These are phyloP conservation scores for Vanessa cardui DNA, from an alignment of 2,888 invertebrate species.

Conservation along the genomic window DNA sequence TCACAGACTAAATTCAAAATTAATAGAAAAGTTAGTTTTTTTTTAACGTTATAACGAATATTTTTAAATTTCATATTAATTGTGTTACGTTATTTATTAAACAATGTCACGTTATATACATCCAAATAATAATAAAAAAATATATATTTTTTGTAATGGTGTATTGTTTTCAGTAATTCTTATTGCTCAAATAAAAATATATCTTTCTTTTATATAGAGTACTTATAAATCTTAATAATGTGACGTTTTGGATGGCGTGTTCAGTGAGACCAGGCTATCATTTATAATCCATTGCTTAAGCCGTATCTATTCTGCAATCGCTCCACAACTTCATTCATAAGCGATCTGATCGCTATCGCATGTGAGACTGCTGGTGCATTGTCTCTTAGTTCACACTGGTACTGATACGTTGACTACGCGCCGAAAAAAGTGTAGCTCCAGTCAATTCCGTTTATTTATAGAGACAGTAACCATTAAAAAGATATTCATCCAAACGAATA, in stretches of 20 bases:
- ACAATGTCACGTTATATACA: too few relatives aligned
- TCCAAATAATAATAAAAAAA: too few relatives aligned
- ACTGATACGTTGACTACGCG: constrained; percentile 49
- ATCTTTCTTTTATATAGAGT: not conserved
- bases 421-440: constrained; percentile 41
- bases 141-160: not conserved
- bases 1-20: too few relatives aligned
- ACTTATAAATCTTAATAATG: constrained; percentile 10
- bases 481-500: not conserved
- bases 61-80: too few relatives aligned
- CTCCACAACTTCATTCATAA: constrained; percentile 56
- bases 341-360: constrained; percentile 56
- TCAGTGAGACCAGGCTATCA: constrained; percentile 40
- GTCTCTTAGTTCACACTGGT: constrained; percentile 53
- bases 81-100: too few relatives aligned
- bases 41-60: too few relatives aligned
- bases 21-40: too few relatives aligned
- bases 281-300: constrained; percentile 59
- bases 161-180: not conserved
- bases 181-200: not conserved
- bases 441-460: not conserved
- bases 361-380: constrained; percentile 54
- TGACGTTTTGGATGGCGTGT: constrained; percentile 20
- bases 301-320: constrained; percentile 54
- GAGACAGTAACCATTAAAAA: not conserved